Evolutionary conservation across 2,888 invertebrate species (phyloP), one percentile per base, ranked within the genome.

Genomic region (Lomographa bimaculata): DNA sequence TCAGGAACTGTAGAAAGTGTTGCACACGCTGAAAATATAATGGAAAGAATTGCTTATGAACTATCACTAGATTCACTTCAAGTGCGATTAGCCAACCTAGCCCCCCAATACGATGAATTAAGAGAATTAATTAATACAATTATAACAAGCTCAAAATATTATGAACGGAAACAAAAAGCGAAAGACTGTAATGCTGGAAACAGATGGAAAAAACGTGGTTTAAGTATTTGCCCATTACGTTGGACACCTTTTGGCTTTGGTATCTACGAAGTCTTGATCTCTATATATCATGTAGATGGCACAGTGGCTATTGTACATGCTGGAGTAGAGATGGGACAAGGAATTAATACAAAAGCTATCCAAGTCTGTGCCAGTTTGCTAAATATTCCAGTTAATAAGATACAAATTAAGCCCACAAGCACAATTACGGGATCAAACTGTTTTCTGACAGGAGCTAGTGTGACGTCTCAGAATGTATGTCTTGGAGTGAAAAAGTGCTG

Each of bases 291-390:
- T 6, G 86, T 90, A 0, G 90, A 94, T 58, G 62, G 65, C 0
- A 89, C 90, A 1, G 92, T 94, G 0, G 81, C 91, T 1, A 82
- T 94, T n/a, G 70, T 89, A 1, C 93, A 93, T 48, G 91, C 91
- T 9, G 93, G 92, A 1, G 75, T 92, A 11, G 93, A 93, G 74
- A 87, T 91, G 66, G 95, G 95, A 0, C 95, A 95, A 81, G 95
- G 95, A 1, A 84, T 94, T 23, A 76, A 94, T 48, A 94, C 94
- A 1, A 78, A 93, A 91, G 91, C 91, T 1, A 89, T 90, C 3
- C 93, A 93, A 81, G 91, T 93, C 0, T 91, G 90, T 38, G 94
- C 94, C 0, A 86, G 92, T 54, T 86, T 84, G 5, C 74, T 94
- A 2, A 91, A 91, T 1, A 91, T 94, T 37, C 89, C 92, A 1